phyloP scores from a whole-genome alignment of 2,797 vertebrate species.

The Psittacula echo region DNA sequence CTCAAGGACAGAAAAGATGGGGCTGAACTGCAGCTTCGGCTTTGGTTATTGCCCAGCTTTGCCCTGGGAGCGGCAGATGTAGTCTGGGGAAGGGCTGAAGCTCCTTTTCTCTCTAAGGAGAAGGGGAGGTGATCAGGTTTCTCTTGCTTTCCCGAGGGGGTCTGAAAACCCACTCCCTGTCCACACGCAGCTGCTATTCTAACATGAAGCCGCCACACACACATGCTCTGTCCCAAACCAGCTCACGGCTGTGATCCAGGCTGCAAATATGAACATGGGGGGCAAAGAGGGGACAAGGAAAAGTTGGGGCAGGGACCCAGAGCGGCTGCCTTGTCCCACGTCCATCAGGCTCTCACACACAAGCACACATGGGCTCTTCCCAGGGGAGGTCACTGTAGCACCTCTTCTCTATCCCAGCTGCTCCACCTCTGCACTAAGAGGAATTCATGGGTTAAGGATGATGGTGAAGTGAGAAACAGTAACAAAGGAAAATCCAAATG shows the following conservation, averaged over 20 bases:
- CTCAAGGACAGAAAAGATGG: background rate
- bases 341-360: background rate
- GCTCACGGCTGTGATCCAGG: background rate
- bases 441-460: conserved; percentile 55
- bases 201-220: background rate
- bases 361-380: background rate
- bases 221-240: background rate
- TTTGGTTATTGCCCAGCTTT: background rate
- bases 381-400: background rate
- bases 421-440: background rate
- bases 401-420: background rate
- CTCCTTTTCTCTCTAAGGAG: background rate
- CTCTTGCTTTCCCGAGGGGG: background rate
- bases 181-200: accelerated
- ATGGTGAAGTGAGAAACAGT: conserved; percentile 43
- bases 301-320: background rate
- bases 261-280: background rate
- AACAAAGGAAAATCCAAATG: conserved; percentile 3
- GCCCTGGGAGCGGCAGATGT: background rate
- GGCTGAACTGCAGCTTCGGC: background rate
- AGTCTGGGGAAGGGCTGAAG: background rate
- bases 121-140: background rate
- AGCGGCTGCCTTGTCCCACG: background rate
- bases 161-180: background rate
- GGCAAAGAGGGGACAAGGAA: background rate